phyloP scores from a whole-genome alignment of 2,888 invertebrate species.

The Electrophaes corylata region DNA sequence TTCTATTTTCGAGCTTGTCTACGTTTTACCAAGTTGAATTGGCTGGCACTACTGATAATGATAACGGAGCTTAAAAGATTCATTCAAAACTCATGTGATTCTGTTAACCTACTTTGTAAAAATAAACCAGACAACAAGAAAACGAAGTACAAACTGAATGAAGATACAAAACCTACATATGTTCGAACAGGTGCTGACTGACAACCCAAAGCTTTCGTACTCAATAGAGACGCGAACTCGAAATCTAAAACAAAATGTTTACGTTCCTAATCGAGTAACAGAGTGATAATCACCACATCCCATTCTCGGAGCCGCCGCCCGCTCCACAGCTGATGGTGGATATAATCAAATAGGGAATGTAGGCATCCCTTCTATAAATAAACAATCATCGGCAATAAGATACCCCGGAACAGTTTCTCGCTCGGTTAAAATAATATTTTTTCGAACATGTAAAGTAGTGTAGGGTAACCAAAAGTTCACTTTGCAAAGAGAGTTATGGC shows the following conservation, averaged over 20 bases:
- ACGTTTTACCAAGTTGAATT: too few species aligned
- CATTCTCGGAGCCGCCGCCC: conserved; percentile 26
- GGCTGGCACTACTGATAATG: too few species aligned
- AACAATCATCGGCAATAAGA: conserved; percentile 47
- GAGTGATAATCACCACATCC: conserved; percentile 33
- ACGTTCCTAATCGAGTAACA: conserved; percentile 32
- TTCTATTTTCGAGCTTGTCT: too few species aligned
- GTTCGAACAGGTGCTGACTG: not conserved
- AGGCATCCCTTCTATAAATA: conserved; percentile 43
- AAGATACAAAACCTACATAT: conserved; percentile 16
- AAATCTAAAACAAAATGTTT: conserved; percentile 31
- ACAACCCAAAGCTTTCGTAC: conserved; percentile 1
- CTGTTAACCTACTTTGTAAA: too few species aligned
- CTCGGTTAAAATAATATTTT: conserved; percentile 40
- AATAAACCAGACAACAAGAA: not conserved
- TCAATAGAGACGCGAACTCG: conserved; percentile 5
- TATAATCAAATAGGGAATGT: conserved; percentile 35
- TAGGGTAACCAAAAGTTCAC: conserved; percentile 23
- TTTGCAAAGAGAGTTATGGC: too few species aligned
- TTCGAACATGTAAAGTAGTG: conserved; percentile 19
- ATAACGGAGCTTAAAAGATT: too few species aligned
- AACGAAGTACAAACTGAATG: too few species aligned
- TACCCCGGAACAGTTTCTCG: conserved; percentile 50
- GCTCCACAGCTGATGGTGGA: conserved; percentile 33
- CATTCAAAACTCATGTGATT: too few species aligned